phyloP scores from a whole-genome alignment of 2,113 vertebrate genomes.

The Petrocephalus microphthalmus region DNA sequence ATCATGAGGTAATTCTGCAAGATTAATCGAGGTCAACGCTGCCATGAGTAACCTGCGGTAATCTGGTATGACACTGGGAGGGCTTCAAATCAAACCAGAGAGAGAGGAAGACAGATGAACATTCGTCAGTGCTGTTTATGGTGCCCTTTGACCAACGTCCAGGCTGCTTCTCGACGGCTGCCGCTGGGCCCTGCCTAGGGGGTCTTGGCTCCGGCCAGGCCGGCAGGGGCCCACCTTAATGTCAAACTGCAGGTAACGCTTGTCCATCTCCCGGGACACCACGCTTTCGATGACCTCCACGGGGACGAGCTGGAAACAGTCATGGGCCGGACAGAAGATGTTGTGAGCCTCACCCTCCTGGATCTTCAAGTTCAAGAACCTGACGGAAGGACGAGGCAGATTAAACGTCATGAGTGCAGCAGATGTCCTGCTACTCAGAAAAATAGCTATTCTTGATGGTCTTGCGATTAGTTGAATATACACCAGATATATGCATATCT shows the following conservation, averaged over 20 bases:
- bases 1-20: neutral
- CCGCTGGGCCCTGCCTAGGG: neutral
- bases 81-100: neutral
- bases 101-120: neutral
- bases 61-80: neutral
- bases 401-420: neutral
- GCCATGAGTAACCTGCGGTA: neutral
- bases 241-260: constrained; percentile 94
- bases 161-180: neutral
- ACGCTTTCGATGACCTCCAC: constrained; percentile 98
- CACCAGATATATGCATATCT: neutral
- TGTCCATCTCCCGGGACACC: constrained; percentile 98
- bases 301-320: constrained; percentile 95
- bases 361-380: constrained; percentile 98
- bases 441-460: neutral
- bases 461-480: neutral
- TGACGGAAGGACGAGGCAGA: constrained; percentile 41
- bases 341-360: constrained; percentile 98
- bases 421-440: neutral
- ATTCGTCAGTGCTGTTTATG: neutral
- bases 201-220: neutral
- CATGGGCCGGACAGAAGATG: constrained; percentile 94
- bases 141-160: neutral
- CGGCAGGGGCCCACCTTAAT: constrained; percentile 75
- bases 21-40: neutral